Base-by-base conservation (phyloP, 1,140 invertebrate genomes). In the Brachionus koreanus region DNA sequence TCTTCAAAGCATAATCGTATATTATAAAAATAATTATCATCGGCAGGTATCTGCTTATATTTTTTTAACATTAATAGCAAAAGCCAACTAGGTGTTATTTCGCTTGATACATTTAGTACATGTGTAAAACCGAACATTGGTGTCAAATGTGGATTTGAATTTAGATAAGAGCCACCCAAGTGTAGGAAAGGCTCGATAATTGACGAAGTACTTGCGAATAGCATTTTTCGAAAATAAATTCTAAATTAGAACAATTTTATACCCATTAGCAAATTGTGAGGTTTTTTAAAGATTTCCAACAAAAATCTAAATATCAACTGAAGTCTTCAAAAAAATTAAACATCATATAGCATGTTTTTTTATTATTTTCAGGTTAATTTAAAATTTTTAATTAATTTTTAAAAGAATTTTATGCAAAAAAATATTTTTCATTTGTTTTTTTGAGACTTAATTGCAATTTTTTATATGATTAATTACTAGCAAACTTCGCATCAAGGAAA, bases 1-100 rank as follows among this genome's bases (percentile, higher is more conserved):
- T 83, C 82, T 16, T 83, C 72, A 52, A 84, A 83, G 49, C 72
- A 57, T 23, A 81, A 67, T 46, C 43, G 33, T 33, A 84, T 81
- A 19, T 83, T 83, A 42, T 84, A 65, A 76, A 46, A 29, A 65
- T 67, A 10, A 43, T 46, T 12, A 83, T 83, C 75, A 16, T 83
- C 57, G 37, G 65, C 52, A 12, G 77, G 72, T 25, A 61, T 46
- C 9, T 76, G 82, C 69, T 84, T 43, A 57, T 83, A 39, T 83
- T 69, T 29, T 57, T 57, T 57, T 2, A 57, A 19, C 49, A 57
- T 57, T 57, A 57, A 9, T 57, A 57, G 1, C 16, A 57, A 19
- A 57, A 57, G 49, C 49, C 49, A 57, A 9, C 19, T 57, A 7
- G 49, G 49, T 19, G 16, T 19, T 57, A 57, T 57, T 57, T 57